phyloP scores from a whole-genome alignment of 2,888 invertebrate genomes.

The Tortricodes alternella region DNA sequence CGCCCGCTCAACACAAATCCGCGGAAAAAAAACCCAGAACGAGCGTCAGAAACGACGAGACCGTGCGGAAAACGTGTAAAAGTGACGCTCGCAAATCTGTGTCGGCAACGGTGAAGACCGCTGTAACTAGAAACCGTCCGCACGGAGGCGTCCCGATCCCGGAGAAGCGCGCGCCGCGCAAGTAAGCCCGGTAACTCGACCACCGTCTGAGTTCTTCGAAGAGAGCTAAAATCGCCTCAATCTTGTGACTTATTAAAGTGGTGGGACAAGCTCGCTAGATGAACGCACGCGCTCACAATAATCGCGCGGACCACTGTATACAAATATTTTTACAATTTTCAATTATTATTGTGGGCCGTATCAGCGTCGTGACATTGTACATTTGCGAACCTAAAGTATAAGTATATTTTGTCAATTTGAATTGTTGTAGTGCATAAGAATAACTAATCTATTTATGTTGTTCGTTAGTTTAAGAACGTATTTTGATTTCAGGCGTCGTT shows the following conservation, averaged over 20 bases:
- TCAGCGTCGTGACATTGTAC: slow-evolving; percentile 61
- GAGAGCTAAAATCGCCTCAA: too few relatives aligned
- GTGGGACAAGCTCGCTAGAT: too few relatives aligned
- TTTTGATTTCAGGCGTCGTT: slow-evolving; percentile 43
- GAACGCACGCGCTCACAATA: slow-evolving; percentile 64
- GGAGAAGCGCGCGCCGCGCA: slow-evolving; percentile 51
- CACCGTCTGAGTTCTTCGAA: too few relatives aligned
- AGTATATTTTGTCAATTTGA: slow-evolving; percentile 77
- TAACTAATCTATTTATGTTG: slow-evolving; percentile 37
- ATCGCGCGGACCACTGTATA: slow-evolving; percentile 75
- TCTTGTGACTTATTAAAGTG: too few relatives aligned
- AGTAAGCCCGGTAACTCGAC: too few relatives aligned
- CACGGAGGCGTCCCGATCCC: slow-evolving; percentile 70
- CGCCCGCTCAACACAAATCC: slow-evolving; percentile 34
- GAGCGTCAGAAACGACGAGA: slow-evolving; percentile 37
- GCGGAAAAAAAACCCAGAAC: slow-evolving; percentile 29
- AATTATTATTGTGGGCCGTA: slow-evolving; percentile 56
- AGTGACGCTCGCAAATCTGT: slow-evolving; percentile 15
- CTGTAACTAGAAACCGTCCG: slow-evolving; percentile 46
- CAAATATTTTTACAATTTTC: slow-evolving; percentile 73
- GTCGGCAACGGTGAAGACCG: slow-evolving; percentile 31
- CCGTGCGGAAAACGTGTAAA: slow-evolving; percentile 42
- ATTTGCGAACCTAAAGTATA: slow-evolving; percentile 56
- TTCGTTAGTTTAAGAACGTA: slow-evolving; percentile 38
- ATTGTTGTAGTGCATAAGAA: slow-evolving; percentile 46